phyloP scores from a whole-genome alignment of 2,888 invertebrate genomes.

The Corythucha ciliata region DNA sequence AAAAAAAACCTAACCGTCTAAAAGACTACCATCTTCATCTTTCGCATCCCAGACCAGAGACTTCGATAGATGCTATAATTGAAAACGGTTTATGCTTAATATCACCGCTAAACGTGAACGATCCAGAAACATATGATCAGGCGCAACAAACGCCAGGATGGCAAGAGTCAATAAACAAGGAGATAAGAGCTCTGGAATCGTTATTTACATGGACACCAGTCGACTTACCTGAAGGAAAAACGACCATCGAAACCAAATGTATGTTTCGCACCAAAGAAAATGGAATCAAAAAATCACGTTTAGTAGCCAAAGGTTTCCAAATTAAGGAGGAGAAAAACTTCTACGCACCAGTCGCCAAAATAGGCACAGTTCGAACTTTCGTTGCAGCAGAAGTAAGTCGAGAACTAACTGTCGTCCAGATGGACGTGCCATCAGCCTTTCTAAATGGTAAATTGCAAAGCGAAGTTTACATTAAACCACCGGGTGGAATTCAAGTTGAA shows the following conservation, averaged over 20 bases:
- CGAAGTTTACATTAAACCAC: slow-evolving; percentile 23
- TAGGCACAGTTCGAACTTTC: neutral
- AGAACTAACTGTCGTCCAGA: slow-evolving; percentile 19
- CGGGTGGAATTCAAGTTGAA: neutral
- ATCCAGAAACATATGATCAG: neutral
- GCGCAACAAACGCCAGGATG: neutral
- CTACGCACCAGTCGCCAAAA: slow-evolving; percentile 7
- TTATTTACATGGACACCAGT: neutral
- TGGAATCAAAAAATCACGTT: slow-evolving; percentile 19
- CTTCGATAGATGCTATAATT: too few species aligned
- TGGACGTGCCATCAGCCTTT: slow-evolving; percentile 27
- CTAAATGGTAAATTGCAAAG: slow-evolving; percentile 23
- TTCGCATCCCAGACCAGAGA: too few species aligned
- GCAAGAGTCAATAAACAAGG: neutral
- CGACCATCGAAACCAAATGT: neutral
- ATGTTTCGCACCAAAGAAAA: slow-evolving; percentile 15
- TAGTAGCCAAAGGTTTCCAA: slow-evolving; percentile 19
- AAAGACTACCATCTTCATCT: too few species aligned
- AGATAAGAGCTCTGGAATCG: neutral
- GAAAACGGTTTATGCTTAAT: too few species aligned
- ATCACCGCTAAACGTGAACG: too few species aligned
- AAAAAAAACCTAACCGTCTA: too few species aligned
- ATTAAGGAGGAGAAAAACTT: neutral
- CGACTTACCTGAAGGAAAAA: neutral
- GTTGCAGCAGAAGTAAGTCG: neutral